Evolutionary conservation across 1,140 invertebrate species (phyloP).

Genomic region (Heliconius melpomene): DNA sequence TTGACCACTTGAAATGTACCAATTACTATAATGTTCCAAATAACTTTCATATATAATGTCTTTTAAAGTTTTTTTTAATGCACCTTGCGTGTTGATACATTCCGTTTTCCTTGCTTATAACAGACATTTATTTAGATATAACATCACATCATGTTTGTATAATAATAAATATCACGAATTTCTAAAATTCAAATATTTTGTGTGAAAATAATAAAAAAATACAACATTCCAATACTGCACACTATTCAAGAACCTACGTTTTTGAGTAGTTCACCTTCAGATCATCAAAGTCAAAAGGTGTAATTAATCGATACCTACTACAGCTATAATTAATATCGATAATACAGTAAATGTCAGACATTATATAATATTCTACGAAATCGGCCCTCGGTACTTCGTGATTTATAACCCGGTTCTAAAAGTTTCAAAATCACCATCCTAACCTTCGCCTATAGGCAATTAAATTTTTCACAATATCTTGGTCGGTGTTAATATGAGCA

Average conservation of each 20-base stretch:
- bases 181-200: too few species aligned
- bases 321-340: neutral
- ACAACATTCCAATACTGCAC: neutral
- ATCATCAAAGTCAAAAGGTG: neutral
- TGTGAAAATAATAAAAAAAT: neutral
- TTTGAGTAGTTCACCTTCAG: neutral
- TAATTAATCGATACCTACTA: neutral
- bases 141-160: neutral
- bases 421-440: constrained; percentile 9
- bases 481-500: neutral
- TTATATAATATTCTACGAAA: constrained; percentile 15
- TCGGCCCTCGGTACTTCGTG: constrained; percentile 1
- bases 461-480: constrained; percentile 17
- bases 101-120: neutral
- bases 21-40: neutral
- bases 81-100: too few species aligned
- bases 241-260: neutral
- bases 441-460: neutral
- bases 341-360: neutral
- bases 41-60: neutral
- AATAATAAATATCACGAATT: too few species aligned
- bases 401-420: constrained; percentile 12
- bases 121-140: neutral
- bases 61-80: neutral
- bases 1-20: neutral